These are phyloP conservation scores for Drosophila oshimai DNA, from an alignment of 1,140 invertebrate genomes.

Conservation along the genomic window DNA sequence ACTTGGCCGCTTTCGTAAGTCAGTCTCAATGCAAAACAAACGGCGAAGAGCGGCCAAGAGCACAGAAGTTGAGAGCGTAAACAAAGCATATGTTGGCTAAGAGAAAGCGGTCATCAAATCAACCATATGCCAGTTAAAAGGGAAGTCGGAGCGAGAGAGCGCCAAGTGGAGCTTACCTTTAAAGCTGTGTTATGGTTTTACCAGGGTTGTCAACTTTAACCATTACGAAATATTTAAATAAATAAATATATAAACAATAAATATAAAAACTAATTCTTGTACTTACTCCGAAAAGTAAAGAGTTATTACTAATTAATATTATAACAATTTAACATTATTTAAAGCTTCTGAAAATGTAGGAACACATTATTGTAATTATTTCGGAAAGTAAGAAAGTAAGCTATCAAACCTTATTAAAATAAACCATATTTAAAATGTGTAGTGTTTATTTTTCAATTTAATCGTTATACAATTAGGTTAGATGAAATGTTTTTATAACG, in stretches of 20 bases:
- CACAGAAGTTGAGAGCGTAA: background rate
- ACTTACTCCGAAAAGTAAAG: too few relatives aligned
- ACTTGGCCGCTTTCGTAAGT: conserved; percentile 73
- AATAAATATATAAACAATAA: background rate
- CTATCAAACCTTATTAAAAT: too few relatives aligned
- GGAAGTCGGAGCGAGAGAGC: conserved; percentile 5
- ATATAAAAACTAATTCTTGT: background rate
- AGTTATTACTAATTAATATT: too few relatives aligned
- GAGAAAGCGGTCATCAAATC: conserved; percentile 26
- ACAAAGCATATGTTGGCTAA: conserved; percentile 37
- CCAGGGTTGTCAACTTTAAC: conserved; percentile 6
- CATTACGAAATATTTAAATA: background rate
- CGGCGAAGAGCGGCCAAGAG: conserved; percentile 13
- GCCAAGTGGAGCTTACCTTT: conserved; percentile 12
- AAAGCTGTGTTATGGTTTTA: background rate
- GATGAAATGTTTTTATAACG: too few relatives aligned
- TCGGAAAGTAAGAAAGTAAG: too few relatives aligned
- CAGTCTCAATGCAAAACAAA: conserved; percentile 52
- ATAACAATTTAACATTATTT: too few relatives aligned
- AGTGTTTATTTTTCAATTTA: too few relatives aligned
- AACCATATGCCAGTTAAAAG: conserved; percentile 10
- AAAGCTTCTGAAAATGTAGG: too few relatives aligned
- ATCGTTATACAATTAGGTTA: too few relatives aligned
- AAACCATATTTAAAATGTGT: too few relatives aligned
- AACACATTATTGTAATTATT: too few relatives aligned